Base-by-base conservation (phyloP, 92 coral and sea anemone genomes). In the Ricordea florida region DNA sequence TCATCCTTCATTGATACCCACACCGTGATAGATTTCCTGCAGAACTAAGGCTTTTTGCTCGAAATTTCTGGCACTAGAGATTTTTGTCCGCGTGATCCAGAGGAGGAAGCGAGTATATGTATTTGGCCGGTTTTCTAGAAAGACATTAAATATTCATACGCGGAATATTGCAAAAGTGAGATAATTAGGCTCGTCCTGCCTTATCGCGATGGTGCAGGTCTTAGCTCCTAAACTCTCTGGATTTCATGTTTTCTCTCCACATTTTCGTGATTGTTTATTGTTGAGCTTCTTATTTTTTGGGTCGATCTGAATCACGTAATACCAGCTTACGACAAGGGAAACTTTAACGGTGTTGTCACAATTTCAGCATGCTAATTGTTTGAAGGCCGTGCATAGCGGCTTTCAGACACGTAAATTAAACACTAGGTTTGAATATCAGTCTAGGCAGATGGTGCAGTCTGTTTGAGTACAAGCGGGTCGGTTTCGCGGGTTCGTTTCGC, bases 61-160 rank as follows among this genome's bases (percentile, higher is more conserved):
- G 26, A 34, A 63, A 46, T 74, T 74, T 66, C 23, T 52, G 72
- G 41, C 73, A 77, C 74, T 69, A 45, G 40, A 49, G 36, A 63
- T 55, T 74, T 57, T 43, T 57, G 27, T 48, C 69, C 82, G 77
- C 72, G 77, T 64, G 50, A 48, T 43, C 46, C 50, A 49, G 34
- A 44, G 81, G 80, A 65, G 87, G 85, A 67, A 83, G 77, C 87
- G 78, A 65, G 42, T 33, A n/a, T n/a, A n/a, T 65, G 87, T 81
- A 70, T 90, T 86, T 82, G 89, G 90, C 88, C 97, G 73, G 90
- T 80, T 87, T 91, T 80, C 93, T 75, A 65, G 73, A 53, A 79
- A 55, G 86, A 57, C 85, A 87, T 91, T 85, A 91, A 91, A 91
- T 91, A 91, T 91, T 91, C 97, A 91, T 91, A 33, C 66, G 60